Evolutionary conservation across 2,888 invertebrate genomes (phyloP).

Genomic region (Eupithecia dodoneata): DNA sequence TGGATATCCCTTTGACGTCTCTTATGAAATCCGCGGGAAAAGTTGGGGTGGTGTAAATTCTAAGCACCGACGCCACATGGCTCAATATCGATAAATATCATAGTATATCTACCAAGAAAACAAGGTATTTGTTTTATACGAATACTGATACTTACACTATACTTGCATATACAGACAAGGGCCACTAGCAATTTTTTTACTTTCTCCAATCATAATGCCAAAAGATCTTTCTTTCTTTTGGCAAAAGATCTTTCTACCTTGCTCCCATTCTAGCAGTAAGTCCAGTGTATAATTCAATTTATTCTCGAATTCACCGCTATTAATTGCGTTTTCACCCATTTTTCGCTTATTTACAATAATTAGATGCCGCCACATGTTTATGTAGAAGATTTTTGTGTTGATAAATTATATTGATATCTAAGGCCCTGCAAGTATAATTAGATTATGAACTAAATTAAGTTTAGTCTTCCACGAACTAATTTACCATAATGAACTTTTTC

Average conservation of each 20-base stretch:
- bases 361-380: slow-evolving; percentile 37
- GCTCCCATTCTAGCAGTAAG: slow-evolving; percentile 32
- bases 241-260: not conserved
- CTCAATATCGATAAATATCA: too few relatives aligned
- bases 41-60: too few relatives aligned
- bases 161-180: too few relatives aligned
- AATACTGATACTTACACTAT: too few relatives aligned
- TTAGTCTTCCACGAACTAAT: not conserved
- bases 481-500: not conserved
- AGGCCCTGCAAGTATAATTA: not conserved
- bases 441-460: not conserved
- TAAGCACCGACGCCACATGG: too few relatives aligned
- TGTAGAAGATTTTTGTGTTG: not conserved
- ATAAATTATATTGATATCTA: not conserved
- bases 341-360: slow-evolving; percentile 51
- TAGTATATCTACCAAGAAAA: too few relatives aligned
- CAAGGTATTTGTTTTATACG: too few relatives aligned
- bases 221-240: too few relatives aligned
- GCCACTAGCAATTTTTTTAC: not conserved
- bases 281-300: slow-evolving; percentile 50
- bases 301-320: slow-evolving; percentile 42
- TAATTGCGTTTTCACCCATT: slow-evolving; percentile 42
- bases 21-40: too few relatives aligned
- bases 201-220: not conserved
- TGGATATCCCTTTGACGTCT: too few relatives aligned